phyloP scores from a whole-genome alignment of 2,888 invertebrate species.

The Catocala sponsa region DNA sequence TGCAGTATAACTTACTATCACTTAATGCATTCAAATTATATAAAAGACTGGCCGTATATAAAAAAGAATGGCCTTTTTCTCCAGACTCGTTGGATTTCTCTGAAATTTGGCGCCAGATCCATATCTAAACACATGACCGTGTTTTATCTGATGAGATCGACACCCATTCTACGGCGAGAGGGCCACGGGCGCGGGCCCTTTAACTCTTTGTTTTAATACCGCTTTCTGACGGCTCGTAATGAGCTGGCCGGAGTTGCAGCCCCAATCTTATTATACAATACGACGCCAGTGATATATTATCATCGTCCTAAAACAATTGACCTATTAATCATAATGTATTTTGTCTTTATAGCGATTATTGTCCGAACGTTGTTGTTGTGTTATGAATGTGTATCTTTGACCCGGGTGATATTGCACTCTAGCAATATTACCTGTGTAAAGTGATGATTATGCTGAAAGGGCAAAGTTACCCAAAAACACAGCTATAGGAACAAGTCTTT shows the following conservation, averaged over 20 bases:
- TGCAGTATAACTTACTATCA: neutral
- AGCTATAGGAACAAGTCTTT: too few species aligned
- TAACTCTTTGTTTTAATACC: slow-evolving; percentile 75
- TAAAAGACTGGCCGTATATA: slow-evolving; percentile 43
- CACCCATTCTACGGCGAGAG: slow-evolving; percentile 69
- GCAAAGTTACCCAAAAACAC: too few species aligned
- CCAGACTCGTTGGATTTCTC: slow-evolving; percentile 68
- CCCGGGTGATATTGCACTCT: too few species aligned
- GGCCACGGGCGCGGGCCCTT: slow-evolving; percentile 65
- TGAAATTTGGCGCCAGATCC: slow-evolving; percentile 85
- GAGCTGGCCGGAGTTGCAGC: slow-evolving; percentile 52
- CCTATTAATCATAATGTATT: slow-evolving; percentile 42
- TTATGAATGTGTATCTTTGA: too few species aligned
- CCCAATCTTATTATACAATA: slow-evolving; percentile 55
- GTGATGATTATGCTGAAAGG: too few species aligned
- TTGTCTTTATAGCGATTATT: too few species aligned
- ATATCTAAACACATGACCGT: slow-evolving; percentile 64
- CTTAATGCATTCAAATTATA: slow-evolving; percentile 28
- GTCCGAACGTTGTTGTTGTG: too few species aligned
- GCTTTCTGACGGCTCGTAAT: slow-evolving; percentile 66
- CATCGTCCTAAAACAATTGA: slow-evolving; percentile 41
- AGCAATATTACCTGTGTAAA: too few species aligned
- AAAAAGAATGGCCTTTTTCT: slow-evolving; percentile 55
- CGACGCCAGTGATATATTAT: slow-evolving; percentile 59
- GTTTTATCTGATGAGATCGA: slow-evolving; percentile 77